These are phyloP conservation scores for Caenorhabditis wallacei DNA, from an alignment of 2,888 invertebrate genomes.

Conservation along the genomic window DNA sequence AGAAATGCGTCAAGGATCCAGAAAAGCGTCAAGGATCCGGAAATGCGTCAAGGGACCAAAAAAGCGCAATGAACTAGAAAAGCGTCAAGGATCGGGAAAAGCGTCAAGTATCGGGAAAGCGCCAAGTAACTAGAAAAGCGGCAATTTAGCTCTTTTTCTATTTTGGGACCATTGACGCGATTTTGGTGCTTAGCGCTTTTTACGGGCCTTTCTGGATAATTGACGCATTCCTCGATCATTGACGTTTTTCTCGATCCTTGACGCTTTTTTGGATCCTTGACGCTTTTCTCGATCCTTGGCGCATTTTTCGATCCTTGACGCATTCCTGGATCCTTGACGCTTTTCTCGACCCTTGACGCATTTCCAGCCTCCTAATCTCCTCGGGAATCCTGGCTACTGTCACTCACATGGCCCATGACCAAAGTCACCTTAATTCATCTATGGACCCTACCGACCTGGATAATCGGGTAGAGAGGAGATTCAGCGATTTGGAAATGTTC, in stretches of 20 bases:
- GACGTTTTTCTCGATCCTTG: too few species aligned
- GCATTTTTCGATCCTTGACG: too few species aligned
- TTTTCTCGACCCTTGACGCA: not conserved
- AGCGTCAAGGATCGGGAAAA: too few species aligned
- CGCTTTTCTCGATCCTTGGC: not conserved
- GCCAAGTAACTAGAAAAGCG: too few species aligned
- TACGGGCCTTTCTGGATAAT: not conserved
- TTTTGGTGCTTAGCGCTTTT: not conserved
- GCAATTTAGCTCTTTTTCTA: too few species aligned
- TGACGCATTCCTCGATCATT: too few species aligned
- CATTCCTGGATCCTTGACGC: too few species aligned
- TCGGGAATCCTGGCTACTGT: slow-evolving; percentile 56
- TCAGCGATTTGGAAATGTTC: slow-evolving; percentile 63
- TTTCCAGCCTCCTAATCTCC: slow-evolving; percentile 22
- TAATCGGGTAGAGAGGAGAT: slow-evolving; percentile 34
- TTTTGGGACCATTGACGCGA: too few species aligned
- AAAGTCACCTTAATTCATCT: not conserved
- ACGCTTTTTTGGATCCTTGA: too few species aligned
- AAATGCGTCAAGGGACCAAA: not conserved
- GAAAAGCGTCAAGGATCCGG: not conserved
- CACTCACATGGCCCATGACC: slow-evolving; percentile 8
- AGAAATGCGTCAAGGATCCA: not conserved
- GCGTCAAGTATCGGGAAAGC: too few species aligned
- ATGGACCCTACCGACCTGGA: slow-evolving; percentile 1
- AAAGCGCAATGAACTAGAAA: not conserved